Conservation (phyloP, 2,113 vertebrate species). For the Chamaetylas fuelleborni region DNA sequence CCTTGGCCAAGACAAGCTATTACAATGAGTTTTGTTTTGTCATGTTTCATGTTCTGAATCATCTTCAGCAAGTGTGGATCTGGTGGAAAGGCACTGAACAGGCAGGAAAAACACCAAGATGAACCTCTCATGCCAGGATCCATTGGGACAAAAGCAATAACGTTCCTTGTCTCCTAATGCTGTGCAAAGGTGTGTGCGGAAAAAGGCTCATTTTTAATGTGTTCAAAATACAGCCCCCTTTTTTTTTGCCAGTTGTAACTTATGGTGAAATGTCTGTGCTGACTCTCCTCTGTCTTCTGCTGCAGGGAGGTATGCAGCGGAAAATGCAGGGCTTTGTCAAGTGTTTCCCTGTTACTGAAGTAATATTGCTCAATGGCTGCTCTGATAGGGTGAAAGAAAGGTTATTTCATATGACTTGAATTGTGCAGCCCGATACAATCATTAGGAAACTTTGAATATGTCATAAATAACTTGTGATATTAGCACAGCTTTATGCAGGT, state of each 20-base stretch:
- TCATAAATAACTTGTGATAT: constrained; percentile 3
- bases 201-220: not conserved
- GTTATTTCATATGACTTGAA: constrained; percentile 11
- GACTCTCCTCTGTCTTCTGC: not conserved
- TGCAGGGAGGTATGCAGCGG: not conserved
- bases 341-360: not conserved
- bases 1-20: constrained; percentile 19
- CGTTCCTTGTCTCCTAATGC: not conserved
- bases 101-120: not conserved
- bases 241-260: not conserved
- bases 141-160: not conserved
- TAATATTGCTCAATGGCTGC: not conserved
- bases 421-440: not conserved
- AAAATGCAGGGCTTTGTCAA: not conserved
- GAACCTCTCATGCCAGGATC: not conserved
- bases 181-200: not conserved
- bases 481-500: not conserved
- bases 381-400: not conserved
- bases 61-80: not conserved
- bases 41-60: constrained; percentile 31
- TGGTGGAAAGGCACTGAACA: not conserved
- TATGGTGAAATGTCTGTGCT: fast-evolving
- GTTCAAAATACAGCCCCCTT: not conserved
- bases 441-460: not conserved
- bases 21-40: constrained; percentile 32